These are phyloP conservation scores for Acronicta alni DNA, from an alignment of 2,888 invertebrate species.

Conservation along the genomic window DNA sequence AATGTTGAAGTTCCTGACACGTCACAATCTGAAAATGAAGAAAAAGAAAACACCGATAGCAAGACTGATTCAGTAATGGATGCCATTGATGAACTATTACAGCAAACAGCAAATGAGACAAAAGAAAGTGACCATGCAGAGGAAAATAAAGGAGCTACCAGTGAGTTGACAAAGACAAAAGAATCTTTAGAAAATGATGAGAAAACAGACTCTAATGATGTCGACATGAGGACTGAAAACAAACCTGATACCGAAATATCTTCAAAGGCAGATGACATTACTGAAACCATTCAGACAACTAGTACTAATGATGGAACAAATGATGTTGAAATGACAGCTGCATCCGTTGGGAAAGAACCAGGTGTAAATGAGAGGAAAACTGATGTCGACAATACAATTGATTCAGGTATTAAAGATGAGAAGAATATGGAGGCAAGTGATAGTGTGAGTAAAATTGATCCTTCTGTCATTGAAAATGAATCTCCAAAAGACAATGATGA, in stretches of 20 bases:
- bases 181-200: constrained; percentile 31
- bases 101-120: constrained; percentile 28
- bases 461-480: constrained; percentile 11
- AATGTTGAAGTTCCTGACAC: constrained; percentile 36
- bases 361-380: constrained; percentile 18
- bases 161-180: constrained; percentile 24
- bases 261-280: constrained; percentile 7
- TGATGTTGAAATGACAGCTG: constrained; percentile 30
- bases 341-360: constrained; percentile 3
- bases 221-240: constrained; percentile 38
- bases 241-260: constrained; percentile 15
- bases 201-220: constrained; percentile 32
- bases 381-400: neutral
- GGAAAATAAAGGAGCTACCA: constrained; percentile 16
- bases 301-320: constrained; percentile 8
- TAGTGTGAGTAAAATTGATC: constrained; percentile 12
- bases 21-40: constrained; percentile 22
- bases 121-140: constrained; percentile 15
- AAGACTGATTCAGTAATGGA: constrained; percentile 47
- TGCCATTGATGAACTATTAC: constrained; percentile 46
- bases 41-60: constrained; percentile 25
- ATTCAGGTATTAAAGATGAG: constrained; percentile 19
- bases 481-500: neutral
- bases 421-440: constrained; percentile 1
- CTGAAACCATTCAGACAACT: constrained; percentile 9